These are phyloP conservation scores for Drusus annulatus DNA, from an alignment of 1,140 invertebrate genomes.

Conservation along the genomic window DNA sequence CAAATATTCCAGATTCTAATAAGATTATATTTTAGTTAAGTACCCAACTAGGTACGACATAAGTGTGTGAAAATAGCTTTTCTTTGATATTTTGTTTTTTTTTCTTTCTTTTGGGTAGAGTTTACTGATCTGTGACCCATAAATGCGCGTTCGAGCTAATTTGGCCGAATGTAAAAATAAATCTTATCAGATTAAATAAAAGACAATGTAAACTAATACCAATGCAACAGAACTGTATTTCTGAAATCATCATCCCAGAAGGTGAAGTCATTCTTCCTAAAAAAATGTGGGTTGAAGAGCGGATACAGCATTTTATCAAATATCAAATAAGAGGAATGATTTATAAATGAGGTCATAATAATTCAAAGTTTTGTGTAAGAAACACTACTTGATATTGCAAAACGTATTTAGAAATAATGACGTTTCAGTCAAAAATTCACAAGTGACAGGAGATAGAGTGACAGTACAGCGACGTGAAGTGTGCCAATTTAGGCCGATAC, in stretches of 20 bases:
- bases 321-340: too few relatives aligned
- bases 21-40: neutral
- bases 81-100: too few relatives aligned
- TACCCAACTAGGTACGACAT: too few relatives aligned
- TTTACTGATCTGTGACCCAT: too few relatives aligned
- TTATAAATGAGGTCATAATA: too few relatives aligned
- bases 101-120: too few relatives aligned
- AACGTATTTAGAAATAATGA: neutral
- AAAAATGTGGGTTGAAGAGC: too few relatives aligned
- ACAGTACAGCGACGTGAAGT: conserved; percentile 12
- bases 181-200: neutral
- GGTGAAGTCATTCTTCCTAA: neutral
- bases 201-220: conserved; percentile 4
- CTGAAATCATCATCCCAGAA: neutral
- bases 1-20: too few relatives aligned
- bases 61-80: too few relatives aligned
- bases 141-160: too few relatives aligned
- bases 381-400: neutral
- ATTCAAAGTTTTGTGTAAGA: neutral
- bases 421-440: neutral
- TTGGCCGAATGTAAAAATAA: neutral
- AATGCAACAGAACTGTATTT: neutral
- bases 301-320: too few relatives aligned
- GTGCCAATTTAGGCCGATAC: neutral
- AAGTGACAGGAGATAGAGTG: neutral